Conservation (phyloP, 2,888 invertebrate genomes). For the Sclerodermus sp. region DNA sequence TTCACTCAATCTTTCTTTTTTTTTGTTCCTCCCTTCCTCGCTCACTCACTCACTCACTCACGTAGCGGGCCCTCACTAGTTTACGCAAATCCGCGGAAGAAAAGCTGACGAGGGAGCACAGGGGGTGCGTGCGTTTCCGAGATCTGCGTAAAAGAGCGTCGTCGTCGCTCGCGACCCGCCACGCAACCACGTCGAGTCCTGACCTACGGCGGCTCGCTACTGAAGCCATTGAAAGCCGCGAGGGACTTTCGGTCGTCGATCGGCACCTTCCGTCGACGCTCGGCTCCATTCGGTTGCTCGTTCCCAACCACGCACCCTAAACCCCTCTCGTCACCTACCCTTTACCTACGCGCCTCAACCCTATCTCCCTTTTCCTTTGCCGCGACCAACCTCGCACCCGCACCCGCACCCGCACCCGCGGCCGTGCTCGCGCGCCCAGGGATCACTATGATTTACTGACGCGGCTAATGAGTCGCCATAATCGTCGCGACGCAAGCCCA, state of each 20-base stretch:
- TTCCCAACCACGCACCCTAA: background rate
- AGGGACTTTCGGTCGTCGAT: slow-evolving; percentile 38
- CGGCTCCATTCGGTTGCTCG: slow-evolving; percentile 34
- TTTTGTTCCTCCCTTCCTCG: background rate
- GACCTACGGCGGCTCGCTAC: slow-evolving; percentile 53
- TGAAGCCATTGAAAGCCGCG: slow-evolving; percentile 49
- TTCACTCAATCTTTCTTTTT: background rate
- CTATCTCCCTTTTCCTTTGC: background rate
- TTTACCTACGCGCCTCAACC: background rate
- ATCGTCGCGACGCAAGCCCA: slow-evolving; percentile 30
- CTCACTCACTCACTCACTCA: background rate
- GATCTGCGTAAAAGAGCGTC: background rate
- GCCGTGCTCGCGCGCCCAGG: background rate
- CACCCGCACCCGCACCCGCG: background rate
- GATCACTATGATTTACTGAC: slow-evolving; percentile 46
- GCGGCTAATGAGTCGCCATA: slow-evolving; percentile 46
- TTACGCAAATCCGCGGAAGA: no score
- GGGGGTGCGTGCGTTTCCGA: no score
- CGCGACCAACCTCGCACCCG: no score
- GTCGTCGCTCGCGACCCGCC: background rate
- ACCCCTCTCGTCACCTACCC: background rate
- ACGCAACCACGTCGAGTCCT: slow-evolving; percentile 46
- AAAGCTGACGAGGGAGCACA: background rate
- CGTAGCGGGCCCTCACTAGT: no score
- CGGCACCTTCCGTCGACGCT: slow-evolving; percentile 28